Evolutionary conservation across 2,797 vertebrate species (phyloP).

Genomic region (Lacerta viridis): DNA sequence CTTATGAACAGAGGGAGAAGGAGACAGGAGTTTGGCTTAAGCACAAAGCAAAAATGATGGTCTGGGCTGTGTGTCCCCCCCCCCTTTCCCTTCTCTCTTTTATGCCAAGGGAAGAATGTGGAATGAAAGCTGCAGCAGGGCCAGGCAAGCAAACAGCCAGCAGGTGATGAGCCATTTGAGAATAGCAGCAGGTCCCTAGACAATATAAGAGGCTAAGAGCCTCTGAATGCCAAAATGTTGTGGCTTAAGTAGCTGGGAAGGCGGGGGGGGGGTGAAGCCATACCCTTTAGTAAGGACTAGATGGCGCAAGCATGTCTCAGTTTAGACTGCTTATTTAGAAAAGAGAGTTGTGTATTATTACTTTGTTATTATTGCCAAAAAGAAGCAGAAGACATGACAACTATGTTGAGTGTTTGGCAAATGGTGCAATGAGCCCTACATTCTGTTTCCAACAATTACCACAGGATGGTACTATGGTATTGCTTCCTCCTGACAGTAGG

Average conservation of each 20-base stretch:
- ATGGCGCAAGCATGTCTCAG: slow-evolving; percentile 62
- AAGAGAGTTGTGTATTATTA: slow-evolving; percentile 40
- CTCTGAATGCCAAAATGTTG: slow-evolving; percentile 56
- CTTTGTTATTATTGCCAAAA: slow-evolving; percentile 22
- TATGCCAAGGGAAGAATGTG: slow-evolving; percentile 29
- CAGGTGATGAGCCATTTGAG: slow-evolving; percentile 36
- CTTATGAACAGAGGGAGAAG: slow-evolving; percentile 25
- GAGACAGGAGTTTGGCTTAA: slow-evolving; percentile 61
- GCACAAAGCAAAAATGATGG: slow-evolving; percentile 42
- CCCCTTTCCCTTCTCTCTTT: rapidly evolving
- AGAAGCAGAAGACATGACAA: slow-evolving; percentile 23
- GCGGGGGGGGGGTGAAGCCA: slow-evolving; percentile 46
- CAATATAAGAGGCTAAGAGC: slow-evolving; percentile 48
- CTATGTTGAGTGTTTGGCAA: slow-evolving; percentile 33
- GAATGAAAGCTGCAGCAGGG: slow-evolving; percentile 53
- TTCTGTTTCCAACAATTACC: background rate
- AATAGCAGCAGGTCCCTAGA: slow-evolving; percentile 42
- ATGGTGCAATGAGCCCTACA: rapidly evolving
- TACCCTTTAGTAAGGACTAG: slow-evolving; percentile 68
- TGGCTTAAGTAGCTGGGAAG: slow-evolving; percentile 33
- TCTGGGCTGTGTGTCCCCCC: background rate
- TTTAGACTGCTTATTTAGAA: slow-evolving; percentile 57
- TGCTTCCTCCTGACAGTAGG: background rate
- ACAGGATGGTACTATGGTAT: background rate
- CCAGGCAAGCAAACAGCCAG: slow-evolving; percentile 60